phyloP scores from a whole-genome alignment of 2,888 invertebrate species.

The Aradus depressus region DNA sequence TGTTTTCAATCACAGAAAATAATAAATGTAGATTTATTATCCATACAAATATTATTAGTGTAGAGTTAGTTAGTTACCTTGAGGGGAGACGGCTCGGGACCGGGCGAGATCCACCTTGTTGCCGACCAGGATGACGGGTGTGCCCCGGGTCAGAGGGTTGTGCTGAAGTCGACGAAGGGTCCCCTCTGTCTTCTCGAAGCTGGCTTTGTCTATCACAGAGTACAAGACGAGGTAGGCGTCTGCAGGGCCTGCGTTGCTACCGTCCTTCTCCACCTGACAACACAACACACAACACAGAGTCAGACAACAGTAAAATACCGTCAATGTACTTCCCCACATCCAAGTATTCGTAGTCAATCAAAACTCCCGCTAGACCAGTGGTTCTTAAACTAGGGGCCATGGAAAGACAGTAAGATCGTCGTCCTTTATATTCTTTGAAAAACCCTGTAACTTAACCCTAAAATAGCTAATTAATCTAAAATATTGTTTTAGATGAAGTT shows the following conservation, averaged over 20 bases:
- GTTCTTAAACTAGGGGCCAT: too few species aligned
- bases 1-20: too few species aligned
- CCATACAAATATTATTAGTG: too few species aligned
- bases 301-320: neutral
- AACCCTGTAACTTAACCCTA: too few species aligned
- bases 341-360: neutral
- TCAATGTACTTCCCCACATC: neutral
- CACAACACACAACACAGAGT: neutral
- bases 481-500: too few species aligned
- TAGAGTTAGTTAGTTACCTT: too few species aligned
- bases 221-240: slow-evolving; percentile 65
- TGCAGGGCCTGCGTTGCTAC: slow-evolving; percentile 18
- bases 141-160: slow-evolving; percentile 59
- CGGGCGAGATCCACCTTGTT: slow-evolving; percentile 91
- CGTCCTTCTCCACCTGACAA: slow-evolving; percentile 16
- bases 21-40: too few species aligned
- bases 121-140: slow-evolving; percentile 76
- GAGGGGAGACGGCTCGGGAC: slow-evolving; percentile 74
- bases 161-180: slow-evolving; percentile 67
- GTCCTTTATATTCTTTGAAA: too few species aligned
- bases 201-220: slow-evolving; percentile 82
- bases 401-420: too few species aligned
- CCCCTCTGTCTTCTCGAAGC: slow-evolving; percentile 71
- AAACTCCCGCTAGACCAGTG: too few species aligned
- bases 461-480: too few species aligned